Conservation (phyloP, 2,113 vertebrate genomes). For the Zosterops japonicus region DNA sequence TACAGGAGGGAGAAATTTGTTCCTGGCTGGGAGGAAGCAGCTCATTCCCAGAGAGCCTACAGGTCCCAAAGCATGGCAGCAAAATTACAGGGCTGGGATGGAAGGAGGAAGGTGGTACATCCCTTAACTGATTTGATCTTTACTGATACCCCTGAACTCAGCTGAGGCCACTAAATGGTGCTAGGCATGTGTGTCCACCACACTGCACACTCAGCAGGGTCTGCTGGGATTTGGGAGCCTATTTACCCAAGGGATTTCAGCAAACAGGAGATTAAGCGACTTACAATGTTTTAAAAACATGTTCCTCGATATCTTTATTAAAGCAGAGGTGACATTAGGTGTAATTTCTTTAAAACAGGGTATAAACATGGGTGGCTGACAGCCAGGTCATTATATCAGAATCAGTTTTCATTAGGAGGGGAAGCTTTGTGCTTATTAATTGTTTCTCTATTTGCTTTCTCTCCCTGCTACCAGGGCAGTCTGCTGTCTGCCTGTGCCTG, state of each 20-base stretch:
- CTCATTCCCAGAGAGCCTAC: background rate
- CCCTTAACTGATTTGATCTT: background rate
- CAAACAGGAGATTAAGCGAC: background rate
- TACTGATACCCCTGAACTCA: background rate
- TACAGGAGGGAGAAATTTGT: background rate
- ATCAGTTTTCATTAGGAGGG: background rate
- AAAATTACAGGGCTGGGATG: background rate
- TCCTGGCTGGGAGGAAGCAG: background rate
- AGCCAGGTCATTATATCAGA: background rate
- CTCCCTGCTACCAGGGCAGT: background rate
- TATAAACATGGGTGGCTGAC: background rate
- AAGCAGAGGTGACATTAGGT: background rate
- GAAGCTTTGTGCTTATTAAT: slow-evolving; percentile 1
- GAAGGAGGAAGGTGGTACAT: background rate
- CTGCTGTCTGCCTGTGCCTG: background rate
- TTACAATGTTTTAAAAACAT: background rate
- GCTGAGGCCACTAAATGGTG: background rate
- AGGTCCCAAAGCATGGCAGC: background rate
- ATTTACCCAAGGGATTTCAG: background rate
- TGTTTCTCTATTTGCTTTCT: slow-evolving; percentile 32
- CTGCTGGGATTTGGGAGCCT: background rate
- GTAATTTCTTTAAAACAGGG: background rate
- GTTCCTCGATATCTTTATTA: background rate
- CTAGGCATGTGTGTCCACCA: background rate
- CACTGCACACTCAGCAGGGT: background rate